Evolutionary conservation across 1,140 invertebrate species (phyloP), one percentile per base, ranked within the genome.

Genomic region (Dendrolimus kikuchii): DNA sequence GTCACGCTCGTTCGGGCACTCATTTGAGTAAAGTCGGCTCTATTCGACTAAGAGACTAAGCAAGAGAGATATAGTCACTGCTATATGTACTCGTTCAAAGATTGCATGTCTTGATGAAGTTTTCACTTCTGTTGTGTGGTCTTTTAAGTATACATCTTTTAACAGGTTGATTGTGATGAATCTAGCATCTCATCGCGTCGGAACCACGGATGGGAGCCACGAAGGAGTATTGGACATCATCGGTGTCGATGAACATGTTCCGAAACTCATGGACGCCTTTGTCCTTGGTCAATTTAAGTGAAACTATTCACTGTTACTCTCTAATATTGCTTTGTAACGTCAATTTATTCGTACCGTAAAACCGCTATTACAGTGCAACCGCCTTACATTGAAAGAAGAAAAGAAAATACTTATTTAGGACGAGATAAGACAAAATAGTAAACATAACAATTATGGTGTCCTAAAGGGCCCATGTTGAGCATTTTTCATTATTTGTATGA

Each of bases 171-270:
- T 85, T 9, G 68, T 78, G 7, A 65, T 86, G 75, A 84, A 79
- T 7, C 64, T 86, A 49, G 78, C 75, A 0, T 79, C 78, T 6
- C 78, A 82, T 51, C 74, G 74, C 54, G 71, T 77, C 38, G 58
- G 44, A 6, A 78, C 80, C 0, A 83, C 75, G 0, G 77, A 86
- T 47, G 83, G 80, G 41, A 65, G 37, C 23, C 81, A 85, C 60
- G 68, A 74, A 39, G 83, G 83, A 5, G 72, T 86, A 1, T 72
- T 86, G 5, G 83, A 86, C 60, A 74, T 84, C 6, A 59, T 86
- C 38, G 83, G 83, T 41, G 51, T 86, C 49, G 83, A 86, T 62
- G 75, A 84, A 40, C 69, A 84, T 62, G 76, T 81, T 23, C 83
- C 83, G 9, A 76, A 79, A 52, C 49, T 84, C 8, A 69, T 86